Percentiles rank a stretch among this genome's conserved stretches.
Conservation (phyloP, 2,113 vertebrate genomes). For the Clarias macrocephalus region DNA sequence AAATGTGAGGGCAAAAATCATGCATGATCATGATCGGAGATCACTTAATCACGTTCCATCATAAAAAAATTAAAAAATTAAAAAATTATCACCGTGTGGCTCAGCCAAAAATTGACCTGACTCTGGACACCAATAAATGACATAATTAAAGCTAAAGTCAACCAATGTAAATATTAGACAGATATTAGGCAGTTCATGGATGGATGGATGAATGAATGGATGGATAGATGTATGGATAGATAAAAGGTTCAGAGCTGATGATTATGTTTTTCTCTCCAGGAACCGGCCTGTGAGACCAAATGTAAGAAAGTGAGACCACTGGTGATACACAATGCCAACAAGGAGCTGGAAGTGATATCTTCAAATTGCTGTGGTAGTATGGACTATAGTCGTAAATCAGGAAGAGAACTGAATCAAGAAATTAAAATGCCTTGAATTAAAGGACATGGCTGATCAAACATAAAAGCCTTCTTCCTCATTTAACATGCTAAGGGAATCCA, state of each 20-base stretch:
- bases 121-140: neutral
- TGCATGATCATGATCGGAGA: too few species aligned
- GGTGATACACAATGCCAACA: neutral
- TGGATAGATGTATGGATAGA: neutral
- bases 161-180: too few species aligned
- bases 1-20: too few species aligned
- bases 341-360: neutral
- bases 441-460: constrained; percentile 35
- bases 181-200: neutral
- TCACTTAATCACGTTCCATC: too few species aligned
- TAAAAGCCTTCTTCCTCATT: constrained; percentile 15
- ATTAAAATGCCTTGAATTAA: constrained; percentile 39
- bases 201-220: neutral
- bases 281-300: neutral
- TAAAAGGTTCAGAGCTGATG: neutral
- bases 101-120: too few species aligned
- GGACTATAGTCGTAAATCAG: neutral
- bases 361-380: neutral
- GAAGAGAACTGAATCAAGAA: constrained; percentile 9
- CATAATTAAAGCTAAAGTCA: too few species aligned
- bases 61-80: too few species aligned
- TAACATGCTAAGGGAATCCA: constrained; percentile 31
- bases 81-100: too few species aligned
- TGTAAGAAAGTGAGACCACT: neutral
- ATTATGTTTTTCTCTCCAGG: neutral